Conservation (phyloP, 2,113 vertebrate genomes). For the Nothocercus nigrocapillus region DNA sequence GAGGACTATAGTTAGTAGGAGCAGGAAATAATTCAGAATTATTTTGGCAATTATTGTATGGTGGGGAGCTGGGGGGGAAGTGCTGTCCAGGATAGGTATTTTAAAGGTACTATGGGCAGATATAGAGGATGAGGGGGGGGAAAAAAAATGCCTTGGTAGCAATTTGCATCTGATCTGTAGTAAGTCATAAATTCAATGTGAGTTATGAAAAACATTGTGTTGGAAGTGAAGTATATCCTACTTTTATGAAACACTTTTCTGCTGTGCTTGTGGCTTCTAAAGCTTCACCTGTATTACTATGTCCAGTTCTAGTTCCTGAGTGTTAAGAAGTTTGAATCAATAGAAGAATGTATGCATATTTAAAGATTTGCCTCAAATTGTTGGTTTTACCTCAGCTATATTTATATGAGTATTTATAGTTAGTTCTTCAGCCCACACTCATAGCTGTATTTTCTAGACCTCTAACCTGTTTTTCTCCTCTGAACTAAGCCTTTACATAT, state of each 20-base stretch:
- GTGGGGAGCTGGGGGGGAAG: too few relatives aligned
- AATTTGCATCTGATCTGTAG: not conserved
- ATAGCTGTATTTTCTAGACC: not conserved
- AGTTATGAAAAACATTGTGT: not conserved
- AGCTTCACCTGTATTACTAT: not conserved
- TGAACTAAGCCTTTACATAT: not conserved
- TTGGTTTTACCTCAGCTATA: not conserved
- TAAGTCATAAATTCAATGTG: not conserved
- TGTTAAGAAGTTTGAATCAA: not conserved
- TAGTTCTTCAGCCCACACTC: not conserved
- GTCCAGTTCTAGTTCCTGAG: not conserved
- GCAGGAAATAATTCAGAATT: not conserved
- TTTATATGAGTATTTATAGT: too few relatives aligned
- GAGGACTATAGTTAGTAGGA: not conserved
- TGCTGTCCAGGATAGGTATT: not conserved
- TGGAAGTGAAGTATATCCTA: not conserved
- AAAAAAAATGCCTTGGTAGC: not conserved
- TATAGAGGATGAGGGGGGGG: not conserved
- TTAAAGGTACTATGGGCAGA: not conserved
- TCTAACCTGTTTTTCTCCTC: not conserved
- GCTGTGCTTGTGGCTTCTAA: not conserved
- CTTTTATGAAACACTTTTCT: not conserved
- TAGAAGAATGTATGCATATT: not conserved
- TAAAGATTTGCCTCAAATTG: not conserved
- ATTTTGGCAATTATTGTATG: not conserved